Percentiles rank a stretch among this genome's conserved stretches.
Conservation (phyloP, 2,797 vertebrate species). For the Acropternis orthonyx region DNA sequence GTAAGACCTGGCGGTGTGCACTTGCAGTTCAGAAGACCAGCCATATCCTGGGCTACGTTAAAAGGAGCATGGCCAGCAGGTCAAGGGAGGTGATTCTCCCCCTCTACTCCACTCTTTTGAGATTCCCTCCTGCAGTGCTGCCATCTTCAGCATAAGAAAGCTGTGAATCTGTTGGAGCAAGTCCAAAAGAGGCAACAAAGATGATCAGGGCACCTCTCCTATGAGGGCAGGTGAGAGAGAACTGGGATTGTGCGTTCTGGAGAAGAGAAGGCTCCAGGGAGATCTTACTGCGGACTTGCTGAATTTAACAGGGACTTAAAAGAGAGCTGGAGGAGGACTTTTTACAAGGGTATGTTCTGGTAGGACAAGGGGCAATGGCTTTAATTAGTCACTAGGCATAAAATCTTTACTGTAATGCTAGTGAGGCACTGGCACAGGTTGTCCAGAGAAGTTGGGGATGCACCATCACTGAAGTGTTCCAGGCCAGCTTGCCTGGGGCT, state of each 20-base stretch:
- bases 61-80: background rate
- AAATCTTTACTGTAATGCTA: background rate
- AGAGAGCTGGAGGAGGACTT: background rate
- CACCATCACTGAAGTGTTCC: background rate
- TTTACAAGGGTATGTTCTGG: background rate
- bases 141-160: background rate
- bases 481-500: background rate
- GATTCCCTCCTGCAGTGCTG: background rate
- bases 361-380: background rate
- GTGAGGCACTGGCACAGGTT: background rate
- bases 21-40: background rate
- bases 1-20: background rate
- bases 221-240: background rate
- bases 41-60: background rate
- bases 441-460: background rate
- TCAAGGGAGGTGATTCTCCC: background rate
- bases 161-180: background rate
- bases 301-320: accelerated
- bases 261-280: background rate
- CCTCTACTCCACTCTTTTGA: background rate
- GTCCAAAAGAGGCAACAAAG: background rate
- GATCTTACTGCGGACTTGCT: background rate
- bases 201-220: background rate
- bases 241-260: background rate
- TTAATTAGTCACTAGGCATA: background rate